Percentiles rank a stretch among this genome's conserved stretches.
Evolutionary conservation across 23 tunicate species (phyloP).

Genomic region (Ciona savignyi): DNA sequence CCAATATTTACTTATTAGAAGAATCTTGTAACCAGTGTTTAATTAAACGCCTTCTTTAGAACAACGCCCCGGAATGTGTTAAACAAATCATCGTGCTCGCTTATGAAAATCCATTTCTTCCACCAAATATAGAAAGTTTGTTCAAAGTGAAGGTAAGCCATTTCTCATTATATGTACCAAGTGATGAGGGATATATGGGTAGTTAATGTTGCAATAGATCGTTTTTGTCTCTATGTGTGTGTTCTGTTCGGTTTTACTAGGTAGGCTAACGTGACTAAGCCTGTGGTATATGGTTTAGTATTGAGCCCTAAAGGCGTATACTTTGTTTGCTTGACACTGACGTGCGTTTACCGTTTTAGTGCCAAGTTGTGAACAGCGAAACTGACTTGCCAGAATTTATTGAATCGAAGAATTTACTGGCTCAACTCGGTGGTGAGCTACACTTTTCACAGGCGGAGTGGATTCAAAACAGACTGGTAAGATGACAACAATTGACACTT

Average conservation of each 20-base stretch:
- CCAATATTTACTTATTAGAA: too few relatives aligned
- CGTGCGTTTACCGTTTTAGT: constrained; percentile 16
- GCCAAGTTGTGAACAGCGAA: constrained; percentile 5
- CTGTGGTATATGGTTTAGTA: too few relatives aligned
- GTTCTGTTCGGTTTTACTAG: too few relatives aligned
- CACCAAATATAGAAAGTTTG: neutral
- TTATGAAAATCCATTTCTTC: neutral
- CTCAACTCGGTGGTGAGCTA: constrained; percentile 21
- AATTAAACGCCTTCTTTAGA: too few relatives aligned
- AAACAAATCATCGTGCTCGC: neutral
- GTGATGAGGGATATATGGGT: too few relatives aligned
- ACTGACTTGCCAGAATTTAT: constrained; percentile 25
- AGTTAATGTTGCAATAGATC: too few relatives aligned
- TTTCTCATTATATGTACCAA: too few relatives aligned
- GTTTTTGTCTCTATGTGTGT: too few relatives aligned
- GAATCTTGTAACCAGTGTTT: too few relatives aligned
- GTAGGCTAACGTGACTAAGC: too few relatives aligned
- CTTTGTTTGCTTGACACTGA: neutral
- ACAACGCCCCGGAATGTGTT: neutral
- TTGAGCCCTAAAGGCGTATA: neutral
- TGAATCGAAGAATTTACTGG: constrained; percentile 23
- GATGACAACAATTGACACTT: too few relatives aligned
- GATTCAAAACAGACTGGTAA: constrained; percentile 72
- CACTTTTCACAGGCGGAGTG: constrained; percentile 61
- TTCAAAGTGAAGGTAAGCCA: neutral